phyloP scores from a whole-genome alignment of 1,140 invertebrate species.

The Pogonognathellus flavescens region DNA sequence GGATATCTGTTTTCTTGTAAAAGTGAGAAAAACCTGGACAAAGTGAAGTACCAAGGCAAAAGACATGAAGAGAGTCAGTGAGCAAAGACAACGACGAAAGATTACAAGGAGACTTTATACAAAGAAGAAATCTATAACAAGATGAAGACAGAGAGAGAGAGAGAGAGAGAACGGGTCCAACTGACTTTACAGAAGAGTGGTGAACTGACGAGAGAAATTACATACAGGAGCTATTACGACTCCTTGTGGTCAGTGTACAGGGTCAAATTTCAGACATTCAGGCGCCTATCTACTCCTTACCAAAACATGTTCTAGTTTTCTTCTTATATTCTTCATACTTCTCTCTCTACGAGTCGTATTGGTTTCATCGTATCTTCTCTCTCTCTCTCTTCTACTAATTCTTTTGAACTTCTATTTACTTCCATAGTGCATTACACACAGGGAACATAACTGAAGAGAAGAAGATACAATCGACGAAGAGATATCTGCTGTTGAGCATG shows the following conservation, averaged over 20 bases:
- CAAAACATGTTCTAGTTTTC: conserved; percentile 65
- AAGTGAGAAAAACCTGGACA: too few species aligned
- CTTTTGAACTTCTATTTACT: conserved; percentile 36
- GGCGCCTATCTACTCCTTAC: conserved; percentile 61
- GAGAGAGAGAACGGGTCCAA: conserved; percentile 58
- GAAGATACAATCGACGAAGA: too few species aligned
- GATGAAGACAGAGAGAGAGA: conserved; percentile 9
- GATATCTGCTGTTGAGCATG: neutral
- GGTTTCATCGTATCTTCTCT: conserved; percentile 4
- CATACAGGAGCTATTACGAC: conserved; percentile 53
- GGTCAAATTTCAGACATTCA: conserved; percentile 67
- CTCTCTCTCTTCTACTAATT: conserved; percentile 8
- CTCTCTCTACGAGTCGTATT: neutral
- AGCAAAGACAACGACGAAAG: neutral
- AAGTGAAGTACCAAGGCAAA: neutral
- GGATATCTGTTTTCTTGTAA: too few species aligned
- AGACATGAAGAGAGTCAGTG: neutral
- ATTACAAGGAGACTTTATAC: neutral
- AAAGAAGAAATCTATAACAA: neutral
- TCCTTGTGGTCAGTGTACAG: conserved; percentile 65
- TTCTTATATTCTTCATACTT: conserved; percentile 41
- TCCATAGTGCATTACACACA: neutral
- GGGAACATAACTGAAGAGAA: neutral
- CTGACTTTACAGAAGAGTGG: neutral
- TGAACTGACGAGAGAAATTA: conserved; percentile 54